Base-by-base conservation (phyloP, 2,888 invertebrate genomes). In the Apeira syringaria region DNA sequence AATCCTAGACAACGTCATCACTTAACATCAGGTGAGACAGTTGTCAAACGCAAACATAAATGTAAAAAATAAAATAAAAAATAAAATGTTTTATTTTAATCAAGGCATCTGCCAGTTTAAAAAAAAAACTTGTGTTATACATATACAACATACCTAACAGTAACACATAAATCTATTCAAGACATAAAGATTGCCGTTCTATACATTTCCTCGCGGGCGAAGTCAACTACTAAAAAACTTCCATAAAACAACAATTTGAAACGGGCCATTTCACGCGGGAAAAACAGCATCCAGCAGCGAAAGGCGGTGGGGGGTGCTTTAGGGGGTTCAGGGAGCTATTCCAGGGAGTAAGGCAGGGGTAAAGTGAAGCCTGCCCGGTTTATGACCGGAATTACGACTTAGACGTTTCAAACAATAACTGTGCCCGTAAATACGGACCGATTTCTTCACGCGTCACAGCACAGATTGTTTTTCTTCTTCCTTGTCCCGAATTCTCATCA, bases 391-490 rank as follows among this genome's bases (percentile, higher is more conserved):
- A 86, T 89, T 87, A 89, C 88, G 89, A 89, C 89, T 86, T 87
- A 87, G 89, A 89, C 89, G 88, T 89, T 89, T 89, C 89, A 89
- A 89, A 89, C 89, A 89, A 89, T 89, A 89, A 89, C 87, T 84
- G 74, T 70, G 68, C 68, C 78, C 80, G 85, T 89, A 89, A 89
- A 89, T 88, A 84, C 79, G 79, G 73, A 67, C 79, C 85, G 86
- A 88, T 88, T 89, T 76, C 83, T 87, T 89, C 84, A 87, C 89
- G 89, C 88, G 80, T 85, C 89, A 84, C 80, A 80, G 82, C 82
- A 61, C 74, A 70, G 76, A 76, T 77, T 75, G 78, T 80, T 85
- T 81, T 83, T 75, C 74, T 70, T 77, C 69, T 63, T 64, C 59
- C 63, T 58, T 55, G 56, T 33, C 22, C 61, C 53, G 49, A 67